Conservation (phyloP, 1,140 invertebrate species). For the Trachelipus rathkii region DNA sequence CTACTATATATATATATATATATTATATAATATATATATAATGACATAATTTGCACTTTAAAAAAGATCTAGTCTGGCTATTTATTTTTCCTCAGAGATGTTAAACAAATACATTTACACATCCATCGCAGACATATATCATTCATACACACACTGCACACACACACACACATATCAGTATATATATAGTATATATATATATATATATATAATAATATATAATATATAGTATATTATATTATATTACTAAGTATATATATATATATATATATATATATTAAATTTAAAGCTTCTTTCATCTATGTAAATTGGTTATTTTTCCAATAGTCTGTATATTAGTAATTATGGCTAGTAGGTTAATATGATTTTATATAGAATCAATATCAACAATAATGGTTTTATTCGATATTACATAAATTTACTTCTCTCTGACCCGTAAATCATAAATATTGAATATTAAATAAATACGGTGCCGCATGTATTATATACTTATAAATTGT, state of each 20-base stretch:
- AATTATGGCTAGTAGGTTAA: slow-evolving; percentile 8
- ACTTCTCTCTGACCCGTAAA: background rate
- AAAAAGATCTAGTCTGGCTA: too few species aligned
- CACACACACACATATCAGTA: too few species aligned
- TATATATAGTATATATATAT: too few species aligned
- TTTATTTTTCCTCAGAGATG: too few species aligned
- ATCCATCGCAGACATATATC: too few species aligned
- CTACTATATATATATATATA: slow-evolving; percentile 10
- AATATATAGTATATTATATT: too few species aligned
- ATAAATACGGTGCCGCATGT: background rate
- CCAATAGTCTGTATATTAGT: slow-evolving; percentile 12
- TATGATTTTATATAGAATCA: slow-evolving; percentile 14
- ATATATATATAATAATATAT: too few species aligned
- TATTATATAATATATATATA: background rate
- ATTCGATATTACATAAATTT: background rate
- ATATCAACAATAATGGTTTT: slow-evolving; percentile 13
- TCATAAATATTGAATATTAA: slow-evolving; percentile 12
- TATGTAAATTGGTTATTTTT: slow-evolving; percentile 12
- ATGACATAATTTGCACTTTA: too few species aligned
- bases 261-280: background rate
- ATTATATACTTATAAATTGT: slow-evolving; percentile 2
- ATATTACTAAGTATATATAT: too few species aligned
- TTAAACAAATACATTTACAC: too few species aligned
- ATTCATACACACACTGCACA: too few species aligned
- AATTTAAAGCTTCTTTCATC: slow-evolving; percentile 11